Conservation (phyloP, 1,140 invertebrate species). For the Ceratitis capitata region DNA sequence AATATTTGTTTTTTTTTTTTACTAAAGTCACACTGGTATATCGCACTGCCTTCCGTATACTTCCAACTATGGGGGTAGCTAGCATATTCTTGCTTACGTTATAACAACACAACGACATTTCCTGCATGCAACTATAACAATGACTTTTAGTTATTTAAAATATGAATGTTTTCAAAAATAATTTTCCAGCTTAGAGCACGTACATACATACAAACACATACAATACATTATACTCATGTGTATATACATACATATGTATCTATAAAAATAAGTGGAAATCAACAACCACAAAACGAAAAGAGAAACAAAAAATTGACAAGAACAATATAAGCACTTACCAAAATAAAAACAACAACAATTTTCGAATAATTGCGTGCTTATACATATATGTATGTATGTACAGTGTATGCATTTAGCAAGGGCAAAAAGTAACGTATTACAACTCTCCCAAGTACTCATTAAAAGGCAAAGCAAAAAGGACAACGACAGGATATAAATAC, state of each 20-base stretch:
- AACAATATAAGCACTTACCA: not conserved
- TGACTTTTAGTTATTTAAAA: not conserved
- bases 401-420: too few species aligned
- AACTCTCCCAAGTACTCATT: not conserved
- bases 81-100: not conserved
- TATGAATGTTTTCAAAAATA: not conserved
- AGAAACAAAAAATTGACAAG: too few species aligned
- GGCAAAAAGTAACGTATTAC: conserved; percentile 22
- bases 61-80: not conserved
- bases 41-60: too few species aligned
- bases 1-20: too few species aligned
- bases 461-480: not conserved
- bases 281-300: not conserved
- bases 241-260: too few species aligned
- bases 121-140: not conserved
- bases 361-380: not conserved
- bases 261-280: too few species aligned
- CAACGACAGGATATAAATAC: not conserved
- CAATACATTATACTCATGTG: too few species aligned
- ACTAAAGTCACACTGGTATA: too few species aligned
- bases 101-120: not conserved
- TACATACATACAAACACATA: not conserved
- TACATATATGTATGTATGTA: not conserved
- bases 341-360: not conserved
- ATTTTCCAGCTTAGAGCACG: not conserved